Evolutionary conservation across 2,888 invertebrate species (phyloP), one percentile per base, ranked within the genome.

Genomic region (Apamea sordens): DNA sequence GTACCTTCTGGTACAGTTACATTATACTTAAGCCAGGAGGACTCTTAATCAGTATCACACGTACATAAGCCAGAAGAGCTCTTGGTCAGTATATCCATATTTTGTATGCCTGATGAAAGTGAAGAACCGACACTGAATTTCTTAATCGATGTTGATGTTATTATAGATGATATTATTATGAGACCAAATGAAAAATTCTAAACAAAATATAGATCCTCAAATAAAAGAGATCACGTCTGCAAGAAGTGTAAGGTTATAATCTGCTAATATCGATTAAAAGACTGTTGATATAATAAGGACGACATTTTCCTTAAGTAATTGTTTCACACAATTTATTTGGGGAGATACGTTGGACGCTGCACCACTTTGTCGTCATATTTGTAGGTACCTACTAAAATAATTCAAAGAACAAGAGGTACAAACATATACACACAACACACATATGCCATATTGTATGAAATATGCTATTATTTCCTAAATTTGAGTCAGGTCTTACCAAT

Each of bases 241-340:
- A n/a, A 2, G 18, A 44, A 77, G n/a, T 56, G 11, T 32, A 24
- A 11, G n/a, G 15, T 47, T 24, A 32, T 24, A 32, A 28, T 65
- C n/a, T 68, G 28, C 11, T 50, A 53, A 44, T 63, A 41, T 11
- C 5, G 13, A 53, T 44, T 15, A 76, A 28, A 5, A 28, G n/a
- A 47, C n/a, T 50, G 28, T 32, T 77, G 68, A 63, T 77, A 36
- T 83, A 59, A 76, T 68, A 69, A 65, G 50, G n/a, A 47, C 32
- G 47, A 50, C n/a, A 82, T 77, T 84, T 76, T 84, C 86, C 73
- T 85, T 73, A 36, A 36, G 36, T 36, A 53, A 73, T 61, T 73
- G 61, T 8, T 85, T 80, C 75, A 76, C 10, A 64, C 2, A 73
- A 76, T 41, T 63, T 15, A 32, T 15, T 2, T 32, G 32, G 72